Conservation (phyloP, 2,888 invertebrate genomes). For the Galerucella nymphaeae region DNA sequence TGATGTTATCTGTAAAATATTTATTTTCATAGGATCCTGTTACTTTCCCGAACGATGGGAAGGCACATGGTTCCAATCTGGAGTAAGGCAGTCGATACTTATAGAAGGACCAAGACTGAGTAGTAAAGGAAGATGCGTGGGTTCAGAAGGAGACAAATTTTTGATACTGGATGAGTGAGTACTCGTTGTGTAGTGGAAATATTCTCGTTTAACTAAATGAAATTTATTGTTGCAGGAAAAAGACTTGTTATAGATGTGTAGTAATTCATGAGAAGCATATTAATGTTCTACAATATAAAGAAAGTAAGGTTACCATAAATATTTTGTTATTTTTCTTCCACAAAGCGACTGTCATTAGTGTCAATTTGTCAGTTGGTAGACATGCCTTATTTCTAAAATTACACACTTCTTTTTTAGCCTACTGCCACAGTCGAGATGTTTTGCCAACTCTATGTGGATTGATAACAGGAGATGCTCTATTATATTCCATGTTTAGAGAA, state of each 20-base stretch:
- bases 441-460: constrained; percentile 85
- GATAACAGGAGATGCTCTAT: constrained; percentile 88
- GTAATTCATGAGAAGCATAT: constrained; percentile 95
- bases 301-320: constrained; percentile 81
- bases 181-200: not conserved
- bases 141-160: constrained; percentile 88
- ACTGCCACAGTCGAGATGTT: constrained; percentile 79
- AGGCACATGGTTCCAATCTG: constrained; percentile 92
- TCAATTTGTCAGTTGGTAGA: too few species aligned
- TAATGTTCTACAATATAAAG: constrained; percentile 96
- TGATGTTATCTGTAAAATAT: not conserved
- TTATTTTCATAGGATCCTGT: constrained; percentile 71
- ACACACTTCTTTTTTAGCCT: constrained; percentile 70
- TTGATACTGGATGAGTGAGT: constrained; percentile 91
- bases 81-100: constrained; percentile 85
- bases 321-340: too few species aligned
- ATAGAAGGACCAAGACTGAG: constrained; percentile 85
- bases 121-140: constrained; percentile 86
- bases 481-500: constrained; percentile 91
- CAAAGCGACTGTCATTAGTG: too few species aligned
- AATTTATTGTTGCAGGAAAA: constrained; percentile 75
- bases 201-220: not conserved
- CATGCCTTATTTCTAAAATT: not conserved
- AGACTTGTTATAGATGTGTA: constrained; percentile 89
- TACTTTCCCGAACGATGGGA: constrained; percentile 87